A percentile compares a stretch with the other conserved stretches of the same genome.
Evolutionary conservation across 2,888 invertebrate genomes (phyloP).

Genomic region (Phytoseiulus persimilis): DNA sequence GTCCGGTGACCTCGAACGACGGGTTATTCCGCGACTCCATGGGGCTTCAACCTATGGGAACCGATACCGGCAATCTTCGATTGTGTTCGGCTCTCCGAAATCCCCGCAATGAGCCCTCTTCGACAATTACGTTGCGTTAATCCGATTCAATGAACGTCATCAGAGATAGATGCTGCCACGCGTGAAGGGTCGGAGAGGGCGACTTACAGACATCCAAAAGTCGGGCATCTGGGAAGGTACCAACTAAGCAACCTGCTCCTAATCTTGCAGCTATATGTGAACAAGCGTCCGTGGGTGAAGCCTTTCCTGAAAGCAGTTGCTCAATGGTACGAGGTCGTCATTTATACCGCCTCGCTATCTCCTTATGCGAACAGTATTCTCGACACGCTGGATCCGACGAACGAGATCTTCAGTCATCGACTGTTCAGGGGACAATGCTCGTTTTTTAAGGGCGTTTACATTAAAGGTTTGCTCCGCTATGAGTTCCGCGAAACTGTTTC

Average conservation of each 20-base stretch:
- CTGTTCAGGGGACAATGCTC: background rate
- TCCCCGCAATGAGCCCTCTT: no score
- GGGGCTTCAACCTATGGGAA: no score
- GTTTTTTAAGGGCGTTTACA: background rate
- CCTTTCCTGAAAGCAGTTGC: background rate
- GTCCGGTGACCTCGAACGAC: no score
- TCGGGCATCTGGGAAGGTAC: no score
- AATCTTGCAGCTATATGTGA: background rate
- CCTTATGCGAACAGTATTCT: constrained; percentile 10
- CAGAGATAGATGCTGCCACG: no score
- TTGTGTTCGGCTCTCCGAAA: no score
- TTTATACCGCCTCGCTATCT: constrained; percentile 14
- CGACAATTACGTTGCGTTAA: no score
- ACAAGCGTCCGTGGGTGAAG: background rate
- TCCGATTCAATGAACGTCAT: no score
- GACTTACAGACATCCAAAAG: no score
- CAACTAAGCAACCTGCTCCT: background rate
- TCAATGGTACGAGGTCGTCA: constrained; percentile 6
- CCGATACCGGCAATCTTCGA: no score
- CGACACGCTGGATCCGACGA: constrained; percentile 7
- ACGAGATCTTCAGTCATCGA: background rate
- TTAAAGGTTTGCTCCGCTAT: constrained; percentile 33
- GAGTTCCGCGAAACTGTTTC: background rate
- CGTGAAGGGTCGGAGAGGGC: no score
- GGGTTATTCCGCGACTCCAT: no score